Percentiles rank a stretch among this genome's conserved stretches.
These are phyloP conservation scores for Amphiprion clarkii DNA, from an alignment of 2,797 vertebrate species.

Conservation along the genomic window DNA sequence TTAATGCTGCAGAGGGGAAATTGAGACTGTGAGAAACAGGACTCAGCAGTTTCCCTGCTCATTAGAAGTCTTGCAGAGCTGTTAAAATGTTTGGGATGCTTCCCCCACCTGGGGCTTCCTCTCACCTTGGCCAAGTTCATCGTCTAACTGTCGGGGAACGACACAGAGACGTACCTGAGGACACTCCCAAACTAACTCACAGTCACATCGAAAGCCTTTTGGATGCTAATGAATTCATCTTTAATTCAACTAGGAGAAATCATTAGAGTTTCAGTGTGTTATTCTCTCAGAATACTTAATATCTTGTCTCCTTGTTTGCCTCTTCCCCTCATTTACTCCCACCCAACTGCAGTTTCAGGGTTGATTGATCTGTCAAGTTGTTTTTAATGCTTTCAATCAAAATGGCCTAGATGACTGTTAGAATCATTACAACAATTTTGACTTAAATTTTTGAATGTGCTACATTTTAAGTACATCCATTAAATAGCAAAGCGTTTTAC, in stretches of 20 bases:
- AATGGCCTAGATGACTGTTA: not conserved
- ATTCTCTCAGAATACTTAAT: constrained; percentile 18
- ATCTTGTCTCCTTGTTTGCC: not conserved
- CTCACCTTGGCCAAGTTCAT: constrained; percentile 46
- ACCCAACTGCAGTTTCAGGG: not conserved
- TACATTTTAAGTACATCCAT: not conserved
- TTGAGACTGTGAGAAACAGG: constrained; percentile 24
- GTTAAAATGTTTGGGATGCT: constrained; percentile 37
- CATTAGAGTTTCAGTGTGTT: not conserved
- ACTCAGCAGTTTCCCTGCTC: constrained; percentile 47
- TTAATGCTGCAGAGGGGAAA: constrained; percentile 8
- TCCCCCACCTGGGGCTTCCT: constrained; percentile 21
- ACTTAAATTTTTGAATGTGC: not conserved
- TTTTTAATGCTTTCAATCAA: not conserved
- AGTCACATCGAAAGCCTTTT: not conserved
- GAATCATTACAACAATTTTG: not conserved
- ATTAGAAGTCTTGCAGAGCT: constrained; percentile 37
- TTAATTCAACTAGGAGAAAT: not conserved
- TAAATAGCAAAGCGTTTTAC: too few relatives aligned
- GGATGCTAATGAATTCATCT: constrained; percentile 28
- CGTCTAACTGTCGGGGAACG: not conserved
- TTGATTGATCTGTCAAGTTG: not conserved
- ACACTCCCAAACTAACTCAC: constrained; percentile 12
- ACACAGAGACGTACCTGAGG: constrained; percentile 6
- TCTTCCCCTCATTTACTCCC: not conserved